These are phyloP conservation scores for Rachycentron canadum DNA, from an alignment of 2,797 vertebrate species.

Conservation along the genomic window DNA sequence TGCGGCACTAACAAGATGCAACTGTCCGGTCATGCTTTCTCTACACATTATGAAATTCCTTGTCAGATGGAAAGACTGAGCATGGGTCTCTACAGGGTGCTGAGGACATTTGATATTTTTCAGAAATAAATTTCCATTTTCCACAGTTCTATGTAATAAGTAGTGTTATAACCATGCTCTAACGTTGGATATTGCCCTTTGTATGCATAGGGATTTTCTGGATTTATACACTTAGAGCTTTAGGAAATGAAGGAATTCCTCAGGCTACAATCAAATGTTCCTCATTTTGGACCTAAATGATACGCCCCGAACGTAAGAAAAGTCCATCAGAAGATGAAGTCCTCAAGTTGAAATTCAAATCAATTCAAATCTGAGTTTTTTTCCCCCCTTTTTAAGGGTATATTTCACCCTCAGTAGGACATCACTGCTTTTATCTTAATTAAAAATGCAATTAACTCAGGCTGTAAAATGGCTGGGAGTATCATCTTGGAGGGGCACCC, in stretches of 20 bases:
- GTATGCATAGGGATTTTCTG: neutral
- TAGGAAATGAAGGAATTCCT: neutral
- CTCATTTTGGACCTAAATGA: neutral
- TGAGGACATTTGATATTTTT: neutral
- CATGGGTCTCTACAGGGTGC: neutral
- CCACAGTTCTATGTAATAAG: neutral
- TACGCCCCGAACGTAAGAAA: neutral
- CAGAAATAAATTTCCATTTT: neutral
- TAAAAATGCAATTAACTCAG: neutral
- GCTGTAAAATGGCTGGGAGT: neutral
- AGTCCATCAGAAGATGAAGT: neutral
- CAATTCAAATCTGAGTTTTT: neutral
- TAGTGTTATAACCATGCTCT: neutral
- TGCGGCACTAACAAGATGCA: conserved; percentile 77
- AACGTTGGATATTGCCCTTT: neutral
- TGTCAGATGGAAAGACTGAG: neutral
- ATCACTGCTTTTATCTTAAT: conserved; percentile 14
- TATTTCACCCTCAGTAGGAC: neutral
- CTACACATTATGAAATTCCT: conserved; percentile 9
- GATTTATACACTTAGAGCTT: neutral
- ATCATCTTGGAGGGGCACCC: neutral
- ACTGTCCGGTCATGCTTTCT: conserved; percentile 55
- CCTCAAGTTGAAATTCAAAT: conserved; percentile 7
- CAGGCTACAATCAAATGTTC: neutral
- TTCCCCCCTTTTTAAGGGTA: neutral